Evolutionary conservation across 2,888 invertebrate genomes (phyloP).

Genomic region (Eupithecia pulchellata): DNA sequence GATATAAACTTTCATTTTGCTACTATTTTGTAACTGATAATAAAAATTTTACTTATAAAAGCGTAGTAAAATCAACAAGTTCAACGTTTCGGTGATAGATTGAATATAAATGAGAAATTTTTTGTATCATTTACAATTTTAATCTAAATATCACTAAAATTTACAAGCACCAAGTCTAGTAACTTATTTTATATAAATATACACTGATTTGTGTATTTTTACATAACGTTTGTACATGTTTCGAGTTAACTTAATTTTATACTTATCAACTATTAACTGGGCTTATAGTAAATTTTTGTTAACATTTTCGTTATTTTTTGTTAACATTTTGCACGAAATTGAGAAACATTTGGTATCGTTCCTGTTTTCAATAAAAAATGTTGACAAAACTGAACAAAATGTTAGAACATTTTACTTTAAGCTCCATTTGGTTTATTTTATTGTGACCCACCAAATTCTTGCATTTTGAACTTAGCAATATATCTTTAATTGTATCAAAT

Average conservation of each 20-base stretch:
- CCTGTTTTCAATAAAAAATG: background rate
- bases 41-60: slow-evolving; percentile 6
- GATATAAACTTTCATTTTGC: slow-evolving; percentile 15
- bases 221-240: slow-evolving; percentile 44
- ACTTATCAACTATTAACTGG: slow-evolving; percentile 31
- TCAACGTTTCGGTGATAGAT: slow-evolving; percentile 11
- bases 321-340: slow-evolving; percentile 2
- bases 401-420: background rate
- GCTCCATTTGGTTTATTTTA: background rate
- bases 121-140: background rate
- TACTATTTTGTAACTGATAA: slow-evolving; percentile 18
- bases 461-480: background rate
- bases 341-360: background rate
- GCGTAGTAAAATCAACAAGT: slow-evolving; percentile 12
- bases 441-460: background rate
- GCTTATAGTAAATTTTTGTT: slow-evolving; percentile 9
- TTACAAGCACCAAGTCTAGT: slow-evolving; percentile 41
- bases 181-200: slow-evolving; percentile 62
- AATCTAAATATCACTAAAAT: slow-evolving; percentile 29
- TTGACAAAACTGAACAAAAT: background rate
- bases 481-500: background rate
- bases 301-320: background rate
- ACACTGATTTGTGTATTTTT: slow-evolving; percentile 76
- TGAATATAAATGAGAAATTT: background rate
- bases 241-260: slow-evolving; percentile 39